Evolutionary conservation across 2,888 invertebrate genomes (phyloP).

Genomic region (Cryptocephalus moraei): DNA sequence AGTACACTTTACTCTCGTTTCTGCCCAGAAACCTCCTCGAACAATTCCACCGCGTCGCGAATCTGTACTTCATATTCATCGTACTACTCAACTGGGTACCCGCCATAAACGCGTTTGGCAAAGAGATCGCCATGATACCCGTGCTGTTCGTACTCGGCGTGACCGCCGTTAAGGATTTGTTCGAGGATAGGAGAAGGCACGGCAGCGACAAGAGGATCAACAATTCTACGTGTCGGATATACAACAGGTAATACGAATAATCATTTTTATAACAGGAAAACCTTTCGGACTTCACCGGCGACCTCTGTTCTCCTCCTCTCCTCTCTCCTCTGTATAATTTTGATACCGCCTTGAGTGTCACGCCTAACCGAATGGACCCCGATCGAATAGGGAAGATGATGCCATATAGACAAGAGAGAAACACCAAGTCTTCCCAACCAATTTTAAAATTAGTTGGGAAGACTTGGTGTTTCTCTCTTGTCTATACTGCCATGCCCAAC

Average conservation of each 20-base stretch:
- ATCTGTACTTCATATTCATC: constrained; percentile 95
- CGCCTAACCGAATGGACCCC: no score
- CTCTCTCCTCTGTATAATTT: no score
- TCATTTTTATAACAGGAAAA: not conserved
- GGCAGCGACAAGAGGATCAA: constrained; percentile 91
- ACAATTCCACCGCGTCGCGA: constrained; percentile 95
- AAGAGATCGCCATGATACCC: constrained; percentile 91
- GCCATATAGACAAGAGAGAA: no score
- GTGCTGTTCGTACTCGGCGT: constrained; percentile 90
- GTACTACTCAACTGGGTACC: constrained; percentile 95
- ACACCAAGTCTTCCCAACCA: no score
- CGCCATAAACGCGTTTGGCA: constrained; percentile 87
- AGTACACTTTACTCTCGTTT: constrained; percentile 89
- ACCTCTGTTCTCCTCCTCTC: no score
- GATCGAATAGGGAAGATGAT: no score
- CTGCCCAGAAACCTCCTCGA: constrained; percentile 92
- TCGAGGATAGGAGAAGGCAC: constrained; percentile 84
- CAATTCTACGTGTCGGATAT: constrained; percentile 84
- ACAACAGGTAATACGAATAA: constrained; percentile 62
- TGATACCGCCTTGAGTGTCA: no score
- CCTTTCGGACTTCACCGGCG: no score
- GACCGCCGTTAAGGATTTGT: constrained; percentile 89
- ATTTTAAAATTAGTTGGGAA: no score
- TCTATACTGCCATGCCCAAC: no score
- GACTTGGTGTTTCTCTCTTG: no score